Percentiles rank a stretch among this genome's conserved stretches.
phyloP scores from a whole-genome alignment of 2,888 invertebrate genomes.

The Andrena fulva region DNA sequence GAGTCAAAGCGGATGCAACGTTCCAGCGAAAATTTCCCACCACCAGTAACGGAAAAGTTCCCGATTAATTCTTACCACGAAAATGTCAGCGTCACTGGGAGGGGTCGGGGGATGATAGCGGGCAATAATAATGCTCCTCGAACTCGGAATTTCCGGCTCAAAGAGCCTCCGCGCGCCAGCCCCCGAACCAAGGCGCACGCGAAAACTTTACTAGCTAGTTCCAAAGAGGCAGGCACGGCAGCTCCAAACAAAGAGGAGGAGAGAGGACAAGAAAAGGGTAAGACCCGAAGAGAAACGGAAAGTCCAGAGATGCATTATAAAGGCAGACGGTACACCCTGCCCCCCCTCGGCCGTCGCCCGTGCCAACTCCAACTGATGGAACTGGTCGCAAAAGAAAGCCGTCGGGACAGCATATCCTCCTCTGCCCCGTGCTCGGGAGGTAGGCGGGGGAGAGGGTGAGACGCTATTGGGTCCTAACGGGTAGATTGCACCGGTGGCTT shows the following conservation, averaged over 20 bases:
- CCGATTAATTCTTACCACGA: not conserved
- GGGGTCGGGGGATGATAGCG: not conserved
- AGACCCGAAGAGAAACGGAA: conserved; percentile 42
- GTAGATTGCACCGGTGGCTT: conserved; percentile 66
- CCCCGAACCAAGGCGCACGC: not conserved
- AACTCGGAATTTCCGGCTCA: conserved; percentile 36
- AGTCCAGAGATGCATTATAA: conserved; percentile 51
- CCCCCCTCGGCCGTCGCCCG: not conserved
- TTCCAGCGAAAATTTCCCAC: no score
- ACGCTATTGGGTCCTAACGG: conserved; percentile 64
- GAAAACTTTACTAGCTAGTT: conserved; percentile 40
- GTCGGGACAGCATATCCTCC: conserved; percentile 53
- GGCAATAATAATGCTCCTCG: conserved; percentile 23
- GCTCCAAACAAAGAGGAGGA: conserved; percentile 26
- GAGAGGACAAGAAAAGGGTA: conserved; percentile 25
- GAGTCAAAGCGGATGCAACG: no score
- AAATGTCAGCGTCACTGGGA: not conserved
- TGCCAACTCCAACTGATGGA: conserved; percentile 57
- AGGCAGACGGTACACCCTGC: conserved; percentile 35
- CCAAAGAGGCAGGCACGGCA: conserved; percentile 14
- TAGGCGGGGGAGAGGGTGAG: conserved; percentile 38
- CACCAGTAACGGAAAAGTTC: not conserved
- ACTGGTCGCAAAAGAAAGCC: conserved; percentile 54
- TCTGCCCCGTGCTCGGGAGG: not conserved
- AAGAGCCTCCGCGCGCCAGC: conserved; percentile 14